Percentiles rank a stretch among this genome's conserved stretches.
Conservation (phyloP, 2,888 invertebrate genomes). For the Ichneumon xanthorius region DNA sequence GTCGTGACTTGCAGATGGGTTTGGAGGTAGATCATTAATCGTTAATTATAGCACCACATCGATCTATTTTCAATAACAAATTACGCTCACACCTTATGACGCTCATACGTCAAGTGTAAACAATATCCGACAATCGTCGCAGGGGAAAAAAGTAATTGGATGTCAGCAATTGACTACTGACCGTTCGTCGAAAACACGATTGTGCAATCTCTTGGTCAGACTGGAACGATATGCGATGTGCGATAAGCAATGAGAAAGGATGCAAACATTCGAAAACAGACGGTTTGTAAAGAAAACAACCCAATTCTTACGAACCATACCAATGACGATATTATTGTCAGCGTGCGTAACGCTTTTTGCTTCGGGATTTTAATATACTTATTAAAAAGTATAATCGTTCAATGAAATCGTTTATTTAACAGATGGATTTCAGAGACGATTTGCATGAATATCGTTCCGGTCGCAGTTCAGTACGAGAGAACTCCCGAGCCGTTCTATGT, state of each 20-base stretch:
- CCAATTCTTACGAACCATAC: not conserved
- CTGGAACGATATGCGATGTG: not conserved
- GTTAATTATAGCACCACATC: not conserved
- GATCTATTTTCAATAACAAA: conserved; percentile 23
- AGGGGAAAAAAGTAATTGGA: not conserved
- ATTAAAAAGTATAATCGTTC: not conserved
- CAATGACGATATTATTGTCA: not conserved
- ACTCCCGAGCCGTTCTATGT: not conserved
- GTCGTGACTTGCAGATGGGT: conserved; percentile 16
- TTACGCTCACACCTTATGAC: not conserved
- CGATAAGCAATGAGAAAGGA: not conserved
- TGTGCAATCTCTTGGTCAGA: not conserved
- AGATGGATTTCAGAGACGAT: not conserved
- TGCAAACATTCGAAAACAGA: not conserved
- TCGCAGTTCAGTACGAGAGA: not conserved
- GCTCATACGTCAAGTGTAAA: conserved; percentile 1
- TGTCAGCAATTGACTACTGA: not conserved
- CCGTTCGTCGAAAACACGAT: not conserved
- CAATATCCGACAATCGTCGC: not conserved
- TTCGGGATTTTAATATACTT: not conserved
- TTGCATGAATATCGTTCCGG: not conserved
- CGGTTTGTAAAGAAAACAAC: not conserved
- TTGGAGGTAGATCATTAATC: conserved; percentile 26
- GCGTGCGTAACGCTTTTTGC: not conserved
- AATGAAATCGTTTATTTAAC: not conserved